Evolutionary conservation across 1,140 invertebrate genomes (phyloP).

Genomic region (Caenorhabditis latens): DNA sequence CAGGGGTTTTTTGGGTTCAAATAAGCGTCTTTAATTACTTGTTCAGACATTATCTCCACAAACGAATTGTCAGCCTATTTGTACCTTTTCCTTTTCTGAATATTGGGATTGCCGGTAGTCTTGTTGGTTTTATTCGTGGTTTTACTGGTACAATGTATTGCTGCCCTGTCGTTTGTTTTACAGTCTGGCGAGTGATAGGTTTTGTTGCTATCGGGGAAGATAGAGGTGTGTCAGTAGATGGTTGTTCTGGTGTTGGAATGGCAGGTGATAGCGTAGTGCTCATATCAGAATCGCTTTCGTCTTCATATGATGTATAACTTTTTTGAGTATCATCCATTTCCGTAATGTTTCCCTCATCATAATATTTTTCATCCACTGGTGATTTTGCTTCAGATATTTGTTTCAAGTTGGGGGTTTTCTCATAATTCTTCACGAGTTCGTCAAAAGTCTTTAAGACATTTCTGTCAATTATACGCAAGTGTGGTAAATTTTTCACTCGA

Average conservation of each 20-base stretch:
- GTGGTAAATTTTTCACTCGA: neutral
- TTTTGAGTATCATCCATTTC: neutral
- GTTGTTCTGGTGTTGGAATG: neutral
- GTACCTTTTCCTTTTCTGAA: neutral
- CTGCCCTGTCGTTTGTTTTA: too few species aligned
- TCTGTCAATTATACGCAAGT: neutral
- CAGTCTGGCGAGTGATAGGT: neutral
- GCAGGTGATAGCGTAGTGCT: neutral
- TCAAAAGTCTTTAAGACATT: neutral
- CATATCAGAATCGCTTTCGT: neutral
- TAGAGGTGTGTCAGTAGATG: neutral
- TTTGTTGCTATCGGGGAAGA: neutral
- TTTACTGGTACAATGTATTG: too few species aligned
- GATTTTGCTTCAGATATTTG: neutral
- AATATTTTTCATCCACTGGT: too few species aligned
- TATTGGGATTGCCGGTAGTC: neutral
- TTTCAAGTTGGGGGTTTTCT: neutral
- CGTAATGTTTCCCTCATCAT: too few species aligned
- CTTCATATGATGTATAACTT: too few species aligned
- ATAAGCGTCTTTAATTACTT: neutral
- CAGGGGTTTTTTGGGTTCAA: neutral
- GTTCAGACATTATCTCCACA: neutral
- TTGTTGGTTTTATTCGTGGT: neutral
- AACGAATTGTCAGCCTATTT: neutral
- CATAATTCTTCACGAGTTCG: neutral